Evolutionary conservation across 2,888 invertebrate genomes (phyloP), one percentile per base, ranked within the genome.

Genomic region (Dasysyrphus albostriatus): DNA sequence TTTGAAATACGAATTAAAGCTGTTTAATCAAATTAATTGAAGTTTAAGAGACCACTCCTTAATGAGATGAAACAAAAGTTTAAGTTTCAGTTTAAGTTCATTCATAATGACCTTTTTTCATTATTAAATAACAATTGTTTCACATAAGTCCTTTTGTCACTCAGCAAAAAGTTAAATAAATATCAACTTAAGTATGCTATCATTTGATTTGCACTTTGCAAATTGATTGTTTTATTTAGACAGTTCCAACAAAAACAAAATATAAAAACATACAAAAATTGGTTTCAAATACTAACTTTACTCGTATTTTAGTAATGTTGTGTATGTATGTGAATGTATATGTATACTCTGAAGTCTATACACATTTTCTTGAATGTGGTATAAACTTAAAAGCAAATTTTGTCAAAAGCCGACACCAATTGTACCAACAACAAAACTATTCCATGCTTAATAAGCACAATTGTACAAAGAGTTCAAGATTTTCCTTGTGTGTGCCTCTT

Each of bases 391-490:
- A 69, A 69, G 69, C 2, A 42, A 69, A 39, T 69, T 69, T 54
- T 56, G 39, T 56, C 49, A 29, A 39, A 75, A 65, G 76, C 65
- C 75, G 70, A 65, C 81, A 80, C 70, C 75, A 65, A 84, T 81
- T 84, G 75, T 76, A 67, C 72, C 59, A 37, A 7, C 14, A 37
- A 47, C 9, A 16, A 49, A 72, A 67, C 75, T 70, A 65, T 80
- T 54, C 51, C 69, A 54, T 54, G 69, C 69, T 61, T 42, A 54
- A 67, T 51, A 39, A 61, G 61, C 29, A 39, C 65, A 67, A 58
- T 44, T 29, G 51, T 24, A 58, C 58, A 79, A 80, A 76, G 54
- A 37, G 10, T 37, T 65, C 56, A 37, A 51, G 24, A 63, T 67
- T 65, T 76, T 65, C 69, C 61, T 47, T 75, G 24, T 29, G 24